Conservation (phyloP, 2,797 vertebrate genomes). For the Myotis vivesi region DNA sequence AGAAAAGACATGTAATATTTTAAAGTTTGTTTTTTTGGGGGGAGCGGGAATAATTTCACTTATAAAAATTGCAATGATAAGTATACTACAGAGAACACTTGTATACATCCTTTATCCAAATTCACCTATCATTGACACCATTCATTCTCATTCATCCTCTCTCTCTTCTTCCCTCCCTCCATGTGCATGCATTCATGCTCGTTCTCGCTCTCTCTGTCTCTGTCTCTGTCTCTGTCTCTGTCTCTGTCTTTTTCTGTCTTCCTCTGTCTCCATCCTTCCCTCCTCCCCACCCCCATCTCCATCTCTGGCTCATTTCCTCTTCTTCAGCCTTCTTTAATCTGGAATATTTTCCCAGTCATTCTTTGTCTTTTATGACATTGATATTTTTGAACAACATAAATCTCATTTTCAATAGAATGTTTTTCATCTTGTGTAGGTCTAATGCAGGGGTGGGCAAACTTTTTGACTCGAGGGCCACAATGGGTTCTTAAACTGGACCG, state of each 20-base stretch:
- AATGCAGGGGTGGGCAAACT: neutral
- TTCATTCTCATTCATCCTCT: neutral
- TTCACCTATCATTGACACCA: neutral
- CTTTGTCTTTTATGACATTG: neutral
- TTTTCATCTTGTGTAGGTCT: neutral
- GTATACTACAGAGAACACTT: neutral
- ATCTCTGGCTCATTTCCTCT: neutral
- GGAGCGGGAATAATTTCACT: neutral
- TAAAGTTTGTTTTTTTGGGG: neutral
- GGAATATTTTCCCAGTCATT: neutral
- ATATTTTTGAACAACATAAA: neutral
- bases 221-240: neutral
- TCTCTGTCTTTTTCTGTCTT: neutral
- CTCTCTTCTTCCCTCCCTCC: neutral
- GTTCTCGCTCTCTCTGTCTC: neutral
- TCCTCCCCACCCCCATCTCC: neutral
- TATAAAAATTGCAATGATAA: neutral
- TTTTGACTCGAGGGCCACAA: too few species aligned
- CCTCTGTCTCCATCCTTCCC: neutral
- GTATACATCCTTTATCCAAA: neutral
- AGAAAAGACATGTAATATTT: neutral
- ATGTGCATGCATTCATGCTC: neutral
- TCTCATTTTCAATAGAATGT: neutral
- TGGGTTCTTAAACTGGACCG: too few species aligned
- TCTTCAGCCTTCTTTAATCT: neutral